These are phyloP conservation scores for Reticulitermes speratus DNA, from an alignment of 1,140 invertebrate genomes.

Conservation along the genomic window DNA sequence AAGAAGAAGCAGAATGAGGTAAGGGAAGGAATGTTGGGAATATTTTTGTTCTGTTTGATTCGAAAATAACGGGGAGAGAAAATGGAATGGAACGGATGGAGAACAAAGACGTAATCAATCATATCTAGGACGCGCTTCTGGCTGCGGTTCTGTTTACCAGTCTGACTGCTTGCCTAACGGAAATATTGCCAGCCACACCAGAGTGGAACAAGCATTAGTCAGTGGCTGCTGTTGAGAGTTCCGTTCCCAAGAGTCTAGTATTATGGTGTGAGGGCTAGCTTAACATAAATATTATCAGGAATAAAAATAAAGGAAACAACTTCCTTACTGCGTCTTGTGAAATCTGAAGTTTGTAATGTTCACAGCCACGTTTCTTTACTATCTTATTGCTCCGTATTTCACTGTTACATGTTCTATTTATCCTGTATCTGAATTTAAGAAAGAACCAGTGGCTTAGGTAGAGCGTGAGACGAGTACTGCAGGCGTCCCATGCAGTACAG, in stretches of 20 bases:
- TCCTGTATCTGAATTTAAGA: too few species aligned
- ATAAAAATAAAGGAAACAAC: too few species aligned
- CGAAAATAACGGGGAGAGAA: neutral
- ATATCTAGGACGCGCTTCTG: neutral
- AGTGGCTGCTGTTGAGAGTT: neutral
- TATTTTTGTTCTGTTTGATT: slow-evolving; percentile 13
- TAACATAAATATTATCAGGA: too few species aligned
- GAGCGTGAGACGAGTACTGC: too few species aligned
- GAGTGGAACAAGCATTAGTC: slow-evolving; percentile 1
- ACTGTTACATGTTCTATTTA: too few species aligned
- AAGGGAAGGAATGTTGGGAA: neutral
- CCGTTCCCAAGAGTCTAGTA: neutral
- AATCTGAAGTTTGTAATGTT: too few species aligned
- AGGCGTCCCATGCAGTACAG: too few species aligned
- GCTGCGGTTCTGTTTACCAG: neutral
- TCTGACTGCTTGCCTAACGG: neutral
- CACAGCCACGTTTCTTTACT: too few species aligned
- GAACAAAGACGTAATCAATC: slow-evolving; percentile 12
- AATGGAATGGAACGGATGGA: neutral
- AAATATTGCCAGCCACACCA: slow-evolving; percentile 6
- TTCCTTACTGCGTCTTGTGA: too few species aligned
- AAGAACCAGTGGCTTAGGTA: too few species aligned
- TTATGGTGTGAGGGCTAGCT: neutral
- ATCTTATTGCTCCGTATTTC: too few species aligned
- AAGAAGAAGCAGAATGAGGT: neutral